Evolutionary conservation across 2,797 vertebrate species (phyloP), one percentile per base, ranked within the genome.

Genomic region (Amniataba percoides): DNA sequence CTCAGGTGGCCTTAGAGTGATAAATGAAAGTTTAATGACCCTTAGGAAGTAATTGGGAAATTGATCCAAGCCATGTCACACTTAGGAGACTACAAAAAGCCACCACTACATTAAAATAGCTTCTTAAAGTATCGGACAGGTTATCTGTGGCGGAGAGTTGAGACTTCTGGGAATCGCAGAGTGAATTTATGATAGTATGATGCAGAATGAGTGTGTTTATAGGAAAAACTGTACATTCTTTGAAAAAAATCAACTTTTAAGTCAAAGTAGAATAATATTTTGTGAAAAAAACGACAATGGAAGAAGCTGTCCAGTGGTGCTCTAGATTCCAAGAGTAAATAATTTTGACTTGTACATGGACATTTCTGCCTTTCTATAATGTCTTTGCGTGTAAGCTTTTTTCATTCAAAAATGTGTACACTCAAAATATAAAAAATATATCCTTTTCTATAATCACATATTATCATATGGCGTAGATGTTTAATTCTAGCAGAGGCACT

Each of bases 11-110:
- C 55, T 78, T 3, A 25, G 14, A 40, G 21, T 6, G 5, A 40
- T 27, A 59, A 25, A 59, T 55, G 7, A 77, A 36, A 52, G 45
- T 45, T 60, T 9, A 43, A 63, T 46, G 15, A 72, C 10, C 11
- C 9, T 59, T 4, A 31, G n/a, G 51, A 19, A 66, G 42, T 68
- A 40, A 39, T n/a, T 25, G 13, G 16, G 12, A 57, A 43, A 71
- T 21, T 14, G 36, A 71, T 65, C n/a, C 11, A 51, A 18, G 23
- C 65, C 1, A 56, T 43, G 9, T 43, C 10, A 40, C 21, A 21
- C 49, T 13, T 15, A 23, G 39, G 7, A 42, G 3, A 15, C 36
- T 16, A 18, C 14, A 43, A 61, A 19, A 57, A 45, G 18, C 31
- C 18, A 21, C 53, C 36, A 14, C 15, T 23, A 43, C 36, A 25